These are phyloP conservation scores for Masticophis lateralis DNA, from an alignment of 2,797 vertebrate genomes.

Conservation along the genomic window DNA sequence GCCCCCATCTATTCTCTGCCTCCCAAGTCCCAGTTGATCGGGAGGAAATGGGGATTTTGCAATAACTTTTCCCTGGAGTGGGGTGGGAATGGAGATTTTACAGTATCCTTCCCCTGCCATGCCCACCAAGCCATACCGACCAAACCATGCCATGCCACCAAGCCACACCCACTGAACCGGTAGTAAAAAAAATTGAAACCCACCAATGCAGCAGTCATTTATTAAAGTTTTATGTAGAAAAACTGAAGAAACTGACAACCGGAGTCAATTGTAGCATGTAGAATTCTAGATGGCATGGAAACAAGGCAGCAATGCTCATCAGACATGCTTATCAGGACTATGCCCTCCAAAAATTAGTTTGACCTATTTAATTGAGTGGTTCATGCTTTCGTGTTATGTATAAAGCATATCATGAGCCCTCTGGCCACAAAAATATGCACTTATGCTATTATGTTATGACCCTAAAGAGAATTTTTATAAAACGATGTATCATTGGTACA, in stretches of 20 bases:
- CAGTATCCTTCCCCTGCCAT: too few species aligned
- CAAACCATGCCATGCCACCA: too few species aligned
- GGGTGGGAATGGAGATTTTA: too few species aligned
- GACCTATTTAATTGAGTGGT: neutral
- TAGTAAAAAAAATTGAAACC: too few species aligned
- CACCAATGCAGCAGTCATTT: neutral
- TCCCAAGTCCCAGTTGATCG: too few species aligned
- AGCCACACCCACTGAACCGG: too few species aligned
- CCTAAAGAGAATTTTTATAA: neutral
- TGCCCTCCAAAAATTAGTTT: neutral
- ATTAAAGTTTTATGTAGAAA: neutral
- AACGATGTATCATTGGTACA: neutral
- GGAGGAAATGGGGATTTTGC: too few species aligned
- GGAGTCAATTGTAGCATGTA: neutral
- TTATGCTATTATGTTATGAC: neutral
- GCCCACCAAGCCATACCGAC: too few species aligned
- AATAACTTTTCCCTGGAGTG: too few species aligned
- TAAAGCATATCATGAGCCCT: neutral
- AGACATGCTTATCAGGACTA: neutral
- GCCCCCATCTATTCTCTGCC: too few species aligned
- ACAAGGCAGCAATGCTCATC: neutral
- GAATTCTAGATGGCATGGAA: neutral
- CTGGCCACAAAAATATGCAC: neutral
- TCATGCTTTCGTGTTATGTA: neutral
- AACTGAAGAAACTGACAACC: neutral